A percentile compares a stretch with the other conserved stretches of the same genome.
phyloP scores from a whole-genome alignment of 2,797 vertebrate genomes.

The Bucorvus abyssinicus region DNA sequence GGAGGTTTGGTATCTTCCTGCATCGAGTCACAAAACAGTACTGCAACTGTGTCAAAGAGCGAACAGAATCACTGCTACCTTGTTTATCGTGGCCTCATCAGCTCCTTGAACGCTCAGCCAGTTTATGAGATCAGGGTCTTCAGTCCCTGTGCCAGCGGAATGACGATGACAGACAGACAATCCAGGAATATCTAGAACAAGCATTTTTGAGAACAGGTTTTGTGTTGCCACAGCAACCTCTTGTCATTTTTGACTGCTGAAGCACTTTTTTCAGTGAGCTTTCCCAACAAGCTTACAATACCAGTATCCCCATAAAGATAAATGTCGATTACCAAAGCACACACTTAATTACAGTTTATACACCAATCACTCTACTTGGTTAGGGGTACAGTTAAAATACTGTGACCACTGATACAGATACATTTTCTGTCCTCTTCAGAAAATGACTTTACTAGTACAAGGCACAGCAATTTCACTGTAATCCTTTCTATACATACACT shows the following conservation, averaged over 20 bases:
- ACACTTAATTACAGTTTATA: neutral
- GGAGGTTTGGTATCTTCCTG: neutral
- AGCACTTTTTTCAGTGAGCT: neutral
- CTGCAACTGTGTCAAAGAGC: neutral
- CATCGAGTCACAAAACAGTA: neutral
- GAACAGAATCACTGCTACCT: slow-evolving; percentile 73
- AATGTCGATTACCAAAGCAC: neutral
- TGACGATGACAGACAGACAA: slow-evolving; percentile 66
- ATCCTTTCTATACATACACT: neutral
- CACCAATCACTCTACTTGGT: neutral
- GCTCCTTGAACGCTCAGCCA: slow-evolving; percentile 88
- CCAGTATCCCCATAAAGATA: neutral
- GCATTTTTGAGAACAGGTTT: neutral
- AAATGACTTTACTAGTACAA: neutral
- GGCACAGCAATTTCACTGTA: neutral
- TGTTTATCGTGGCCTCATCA: slow-evolving; percentile 88
- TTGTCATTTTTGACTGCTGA: neutral
- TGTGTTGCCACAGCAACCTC: slow-evolving; percentile 11
- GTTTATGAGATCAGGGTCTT: slow-evolving; percentile 83
- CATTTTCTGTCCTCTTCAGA: neutral
- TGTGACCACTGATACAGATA: neutral
- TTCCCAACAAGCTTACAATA: neutral
- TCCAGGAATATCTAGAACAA: slow-evolving; percentile 78
- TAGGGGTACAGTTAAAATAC: neutral
- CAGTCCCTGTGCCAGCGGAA: slow-evolving; percentile 56